phyloP scores from a whole-genome alignment of 2,888 invertebrate species.

The Sarcophaga carnaria region DNA sequence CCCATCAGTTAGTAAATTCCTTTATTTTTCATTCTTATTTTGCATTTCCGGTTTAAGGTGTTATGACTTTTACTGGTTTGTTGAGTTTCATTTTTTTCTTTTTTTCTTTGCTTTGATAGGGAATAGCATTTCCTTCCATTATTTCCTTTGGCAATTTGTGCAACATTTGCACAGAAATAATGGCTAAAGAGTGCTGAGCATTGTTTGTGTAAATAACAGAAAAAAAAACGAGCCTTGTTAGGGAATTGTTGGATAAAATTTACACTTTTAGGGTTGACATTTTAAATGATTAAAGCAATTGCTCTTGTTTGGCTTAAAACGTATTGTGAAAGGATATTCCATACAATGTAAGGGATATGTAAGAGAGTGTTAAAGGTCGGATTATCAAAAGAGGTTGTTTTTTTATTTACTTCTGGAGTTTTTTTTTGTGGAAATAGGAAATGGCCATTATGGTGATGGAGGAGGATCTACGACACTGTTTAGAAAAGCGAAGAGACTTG shows the following conservation, averaged over 20 bases:
- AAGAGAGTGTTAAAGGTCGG: too few relatives aligned
- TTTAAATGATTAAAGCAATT: background rate
- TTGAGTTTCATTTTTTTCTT: background rate
- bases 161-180: background rate
- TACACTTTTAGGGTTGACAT: background rate
- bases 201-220: background rate
- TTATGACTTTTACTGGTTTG: constrained; percentile 30
- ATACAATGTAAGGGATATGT: too few relatives aligned
- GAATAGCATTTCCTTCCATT: background rate
- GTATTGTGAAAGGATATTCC: too few relatives aligned
- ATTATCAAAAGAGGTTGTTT: too few relatives aligned
- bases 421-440: too few relatives aligned
- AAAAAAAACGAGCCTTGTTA: background rate
- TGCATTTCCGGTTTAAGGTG: constrained; percentile 39
- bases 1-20: constrained; percentile 8
- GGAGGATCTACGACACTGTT: too few relatives aligned
- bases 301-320: too few relatives aligned
- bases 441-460: too few relatives aligned
- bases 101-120: background rate
- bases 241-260: background rate
- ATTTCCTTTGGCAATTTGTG: background rate
- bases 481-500: too few relatives aligned
- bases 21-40: background rate
- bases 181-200: too few relatives aligned
- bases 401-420: too few relatives aligned